These are phyloP conservation scores for Mobula hypostoma DNA, from an alignment of 2,113 vertebrate species.

Conservation along the genomic window DNA sequence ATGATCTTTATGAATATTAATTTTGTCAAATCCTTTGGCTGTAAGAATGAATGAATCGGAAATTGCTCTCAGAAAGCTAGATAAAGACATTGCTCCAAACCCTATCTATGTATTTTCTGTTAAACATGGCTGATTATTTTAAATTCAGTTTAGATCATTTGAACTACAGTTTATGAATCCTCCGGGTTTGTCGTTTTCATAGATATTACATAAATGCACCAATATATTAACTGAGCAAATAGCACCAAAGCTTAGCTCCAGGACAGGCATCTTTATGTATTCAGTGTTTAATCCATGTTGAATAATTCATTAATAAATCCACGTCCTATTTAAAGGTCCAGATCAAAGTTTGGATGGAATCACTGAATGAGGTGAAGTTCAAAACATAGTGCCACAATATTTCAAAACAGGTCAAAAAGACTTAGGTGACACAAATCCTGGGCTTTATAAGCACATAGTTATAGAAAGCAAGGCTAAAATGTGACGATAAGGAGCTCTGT, in stretches of 20 bases:
- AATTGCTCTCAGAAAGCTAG: neutral
- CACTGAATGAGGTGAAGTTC: neutral
- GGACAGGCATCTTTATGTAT: neutral
- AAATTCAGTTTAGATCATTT: neutral
- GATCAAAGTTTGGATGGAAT: neutral
- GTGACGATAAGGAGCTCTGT: neutral
- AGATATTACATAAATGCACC: neutral
- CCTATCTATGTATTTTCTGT: neutral
- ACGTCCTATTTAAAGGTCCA: neutral
- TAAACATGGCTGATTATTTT: neutral
- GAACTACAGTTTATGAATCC: neutral
- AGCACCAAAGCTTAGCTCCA: neutral
- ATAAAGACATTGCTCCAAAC: neutral
- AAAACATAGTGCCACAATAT: neutral
- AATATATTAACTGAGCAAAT: neutral
- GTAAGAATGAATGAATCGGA: neutral
- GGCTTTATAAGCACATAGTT: neutral
- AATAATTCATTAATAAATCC: neutral
- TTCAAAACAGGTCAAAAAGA: neutral
- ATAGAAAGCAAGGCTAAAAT: neutral
- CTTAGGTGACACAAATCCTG: neutral
- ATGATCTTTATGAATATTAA: neutral
- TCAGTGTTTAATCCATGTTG: neutral
- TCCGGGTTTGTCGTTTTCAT: constrained; percentile 1
- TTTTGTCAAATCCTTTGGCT: neutral